These are phyloP conservation scores for Discoglossus pictus DNA, from an alignment of 2,797 vertebrate genomes.

Conservation along the genomic window DNA sequence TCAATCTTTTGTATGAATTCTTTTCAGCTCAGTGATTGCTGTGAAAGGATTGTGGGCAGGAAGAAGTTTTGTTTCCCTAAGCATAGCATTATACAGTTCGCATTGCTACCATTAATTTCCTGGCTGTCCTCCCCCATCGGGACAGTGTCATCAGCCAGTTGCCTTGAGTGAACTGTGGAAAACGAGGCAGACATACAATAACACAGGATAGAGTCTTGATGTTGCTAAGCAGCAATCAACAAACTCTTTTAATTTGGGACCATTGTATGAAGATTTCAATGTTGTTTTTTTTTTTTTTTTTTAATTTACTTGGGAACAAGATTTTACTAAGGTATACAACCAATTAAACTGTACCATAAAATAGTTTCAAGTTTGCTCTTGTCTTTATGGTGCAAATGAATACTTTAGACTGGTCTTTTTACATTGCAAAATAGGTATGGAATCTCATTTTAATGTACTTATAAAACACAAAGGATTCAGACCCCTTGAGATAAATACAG, in stretches of 20 bases:
- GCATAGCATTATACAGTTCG: background rate
- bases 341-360: constrained; percentile 5
- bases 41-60: background rate
- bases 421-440: background rate
- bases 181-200: background rate
- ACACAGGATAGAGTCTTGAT: background rate
- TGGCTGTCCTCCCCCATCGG: background rate
- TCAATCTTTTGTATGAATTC: background rate
- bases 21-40: background rate
- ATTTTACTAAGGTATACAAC: constrained; percentile 6
- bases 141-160: constrained; percentile 1
- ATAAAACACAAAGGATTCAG: background rate
- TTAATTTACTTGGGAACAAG: constrained; percentile 17
- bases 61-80: background rate
- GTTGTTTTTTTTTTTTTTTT: background rate
- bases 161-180: background rate
- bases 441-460: background rate
- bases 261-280: constrained; percentile 3
- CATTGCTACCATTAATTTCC: background rate
- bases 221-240: constrained; percentile 25
- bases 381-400: background rate
- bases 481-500: too few species aligned
- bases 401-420: background rate
- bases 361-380: background rate
- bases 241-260: background rate